Evolutionary conservation across 2,797 vertebrate genomes (phyloP).

Genomic region (Calcarius lapponicus): DNA sequence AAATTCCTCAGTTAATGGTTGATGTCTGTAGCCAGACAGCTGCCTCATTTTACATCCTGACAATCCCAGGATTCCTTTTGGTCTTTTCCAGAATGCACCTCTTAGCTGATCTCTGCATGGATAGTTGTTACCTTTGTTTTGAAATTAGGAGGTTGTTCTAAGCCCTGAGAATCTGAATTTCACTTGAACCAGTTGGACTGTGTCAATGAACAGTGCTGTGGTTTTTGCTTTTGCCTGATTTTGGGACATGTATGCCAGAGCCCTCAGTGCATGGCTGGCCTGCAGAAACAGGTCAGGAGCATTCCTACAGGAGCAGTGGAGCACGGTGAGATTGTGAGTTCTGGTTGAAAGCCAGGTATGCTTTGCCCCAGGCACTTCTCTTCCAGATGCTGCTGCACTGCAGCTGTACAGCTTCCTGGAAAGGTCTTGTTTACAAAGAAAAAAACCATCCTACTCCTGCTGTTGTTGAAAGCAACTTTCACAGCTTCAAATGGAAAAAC

Average conservation of each 20-base stretch:
- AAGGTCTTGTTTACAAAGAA: not conserved
- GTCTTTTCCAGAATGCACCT: constrained; percentile 26
- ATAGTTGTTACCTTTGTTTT: not conserved
- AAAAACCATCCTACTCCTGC: not conserved
- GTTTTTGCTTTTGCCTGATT: not conserved
- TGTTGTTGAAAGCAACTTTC: not conserved
- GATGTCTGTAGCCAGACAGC: not conserved
- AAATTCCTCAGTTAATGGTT: not conserved
- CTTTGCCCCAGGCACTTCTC: constrained; percentile 2
- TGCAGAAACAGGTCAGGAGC: not conserved
- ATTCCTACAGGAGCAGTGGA: not conserved
- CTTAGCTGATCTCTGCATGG: constrained; percentile 16
- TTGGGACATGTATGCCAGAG: not conserved
- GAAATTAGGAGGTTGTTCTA: not conserved
- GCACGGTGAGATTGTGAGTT: not conserved
- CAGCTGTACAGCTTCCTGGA: not conserved
- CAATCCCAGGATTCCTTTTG: not conserved
- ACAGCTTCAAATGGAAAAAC: not conserved
- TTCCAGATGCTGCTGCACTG: not conserved
- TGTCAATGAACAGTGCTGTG: not conserved
- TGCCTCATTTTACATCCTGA: not conserved
- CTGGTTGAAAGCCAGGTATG: not conserved
- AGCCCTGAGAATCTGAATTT: not conserved
- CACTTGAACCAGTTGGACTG: not conserved
- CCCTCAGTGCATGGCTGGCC: not conserved